Base-by-base conservation (phyloP, 2,113 vertebrate genomes). In the Octodon degus region DNA sequence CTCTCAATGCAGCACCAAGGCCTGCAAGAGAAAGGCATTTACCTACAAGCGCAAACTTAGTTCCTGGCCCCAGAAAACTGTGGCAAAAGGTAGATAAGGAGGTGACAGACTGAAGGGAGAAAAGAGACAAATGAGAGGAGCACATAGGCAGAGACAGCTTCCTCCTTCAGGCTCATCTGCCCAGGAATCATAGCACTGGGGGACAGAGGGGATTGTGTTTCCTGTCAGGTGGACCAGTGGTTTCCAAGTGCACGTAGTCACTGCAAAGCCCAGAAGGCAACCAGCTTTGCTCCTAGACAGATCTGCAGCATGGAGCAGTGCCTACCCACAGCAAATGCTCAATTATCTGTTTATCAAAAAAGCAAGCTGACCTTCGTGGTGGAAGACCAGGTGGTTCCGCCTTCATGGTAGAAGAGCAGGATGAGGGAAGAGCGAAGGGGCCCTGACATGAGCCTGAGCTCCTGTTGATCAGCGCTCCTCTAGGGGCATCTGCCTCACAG, bases 201-300 rank as follows among this genome's bases (percentile, higher is more conserved):
- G 43, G n/a, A 25, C 10, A 74, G 70, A 20, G 32, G 70, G 16
- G 37, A 32, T 7, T 17, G 25, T 16, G 34, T 19, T 30, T 1
- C n/a, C 37, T 47, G 37, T 43, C 25, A 89, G 43, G 47, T 24
- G 50, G 62, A 30, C 53, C 82, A 37, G 27, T 9, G 47, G 50
- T 50, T 12, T 50, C 50, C 50, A 50, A 50, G 50, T 50, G 0
- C 0, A 2, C 5, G 17, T 74, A 40, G 25, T 70, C 67, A 70
- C 50, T 82, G 13, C 34, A 24, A 68, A 43, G 34, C 5, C 11
- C 30, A 20, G 0, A 2, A 34, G n/a, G 5, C 30, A 2, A 13
- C 14, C 4, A 9, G 4, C 4, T 20, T 53, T 81, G 40, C 37
- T 40, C 32, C 68, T 17, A 19, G 67, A 19, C 19, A 3, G 7